These are phyloP conservation scores for Caiman crocodilus DNA, from an alignment of 2,797 vertebrate species.

Conservation along the genomic window DNA sequence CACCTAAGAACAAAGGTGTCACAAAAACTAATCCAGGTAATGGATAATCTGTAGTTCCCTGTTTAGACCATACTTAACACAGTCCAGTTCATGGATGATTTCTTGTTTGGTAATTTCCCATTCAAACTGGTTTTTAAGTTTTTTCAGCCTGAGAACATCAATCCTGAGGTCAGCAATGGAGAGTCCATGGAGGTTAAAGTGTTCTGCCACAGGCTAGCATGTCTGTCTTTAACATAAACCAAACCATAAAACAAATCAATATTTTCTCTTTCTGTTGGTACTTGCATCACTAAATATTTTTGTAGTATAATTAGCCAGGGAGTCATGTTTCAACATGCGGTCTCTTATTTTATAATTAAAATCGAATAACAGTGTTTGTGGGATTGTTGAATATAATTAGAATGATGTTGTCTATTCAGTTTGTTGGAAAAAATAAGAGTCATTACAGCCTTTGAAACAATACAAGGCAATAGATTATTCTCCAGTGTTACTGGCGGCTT, in stretches of 20 bases:
- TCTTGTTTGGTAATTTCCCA: no score
- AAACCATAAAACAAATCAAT: slow-evolving; percentile 49
- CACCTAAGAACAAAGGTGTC: no score
- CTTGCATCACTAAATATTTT: slow-evolving; percentile 35
- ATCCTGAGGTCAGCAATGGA: no score
- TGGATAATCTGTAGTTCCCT: no score
- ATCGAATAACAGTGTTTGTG: slow-evolving; percentile 51
- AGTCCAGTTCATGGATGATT: no score
- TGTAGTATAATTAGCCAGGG: slow-evolving; percentile 67
- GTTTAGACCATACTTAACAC: no score
- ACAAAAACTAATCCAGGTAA: no score
- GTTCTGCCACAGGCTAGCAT: no score
- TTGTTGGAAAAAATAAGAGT: slow-evolving; percentile 67
- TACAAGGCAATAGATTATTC: slow-evolving; percentile 68
- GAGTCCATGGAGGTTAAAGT: no score
- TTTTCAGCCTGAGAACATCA: no score
- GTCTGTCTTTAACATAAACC: slow-evolving; percentile 47
- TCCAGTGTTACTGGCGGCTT: slow-evolving; percentile 75
- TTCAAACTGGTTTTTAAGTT: no score
- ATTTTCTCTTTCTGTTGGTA: slow-evolving; percentile 48
- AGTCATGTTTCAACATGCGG: slow-evolving; percentile 57
- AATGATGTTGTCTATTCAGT: slow-evolving; percentile 68
- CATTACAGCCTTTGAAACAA: slow-evolving; percentile 71
- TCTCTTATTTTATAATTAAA: slow-evolving; percentile 71
- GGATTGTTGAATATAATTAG: slow-evolving; percentile 63